Evolutionary conservation across 2,113 vertebrate species (phyloP).

Genomic region (Cercocebus atys): DNA sequence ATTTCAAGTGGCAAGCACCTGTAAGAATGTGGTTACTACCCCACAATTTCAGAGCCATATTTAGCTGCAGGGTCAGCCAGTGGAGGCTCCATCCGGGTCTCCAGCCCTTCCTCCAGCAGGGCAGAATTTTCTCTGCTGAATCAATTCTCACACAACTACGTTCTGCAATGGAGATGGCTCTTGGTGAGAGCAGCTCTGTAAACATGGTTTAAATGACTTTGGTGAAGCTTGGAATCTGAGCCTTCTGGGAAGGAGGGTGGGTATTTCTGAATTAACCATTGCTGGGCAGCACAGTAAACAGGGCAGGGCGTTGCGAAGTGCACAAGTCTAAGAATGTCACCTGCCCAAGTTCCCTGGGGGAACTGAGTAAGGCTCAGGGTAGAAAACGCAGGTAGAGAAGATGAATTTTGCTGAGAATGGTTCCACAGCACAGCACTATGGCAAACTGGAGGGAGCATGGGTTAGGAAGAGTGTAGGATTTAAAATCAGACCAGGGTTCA

Average conservation of each 20-base stretch:
- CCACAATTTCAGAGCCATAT: neutral
- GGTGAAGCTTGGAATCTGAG: neutral
- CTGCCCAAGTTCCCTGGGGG: neutral
- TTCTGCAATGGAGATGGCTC: neutral
- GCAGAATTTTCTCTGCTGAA: neutral
- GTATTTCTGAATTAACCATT: fast-evolving
- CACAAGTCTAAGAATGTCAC: neutral
- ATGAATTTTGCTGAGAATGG: neutral
- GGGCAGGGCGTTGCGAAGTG: fast-evolving
- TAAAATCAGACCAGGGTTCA: neutral
- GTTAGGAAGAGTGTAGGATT: neutral
- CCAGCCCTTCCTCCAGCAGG: neutral
- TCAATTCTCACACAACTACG: neutral
- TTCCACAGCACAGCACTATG: neutral
- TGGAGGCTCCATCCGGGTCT: neutral
- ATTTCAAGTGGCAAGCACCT: neutral
- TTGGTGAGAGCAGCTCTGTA: neutral
- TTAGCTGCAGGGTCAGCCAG: neutral
- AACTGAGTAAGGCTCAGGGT: neutral
- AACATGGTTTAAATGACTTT: no score
- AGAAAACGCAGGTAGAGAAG: neutral
- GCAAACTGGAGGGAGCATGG: neutral
- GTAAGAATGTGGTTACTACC: neutral
- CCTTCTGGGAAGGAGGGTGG: neutral
- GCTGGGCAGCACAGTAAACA: neutral